Evolutionary conservation across 2,888 invertebrate species (phyloP), one percentile per base, ranked within the genome.

Genomic region (Uloborus plumipes): DNA sequence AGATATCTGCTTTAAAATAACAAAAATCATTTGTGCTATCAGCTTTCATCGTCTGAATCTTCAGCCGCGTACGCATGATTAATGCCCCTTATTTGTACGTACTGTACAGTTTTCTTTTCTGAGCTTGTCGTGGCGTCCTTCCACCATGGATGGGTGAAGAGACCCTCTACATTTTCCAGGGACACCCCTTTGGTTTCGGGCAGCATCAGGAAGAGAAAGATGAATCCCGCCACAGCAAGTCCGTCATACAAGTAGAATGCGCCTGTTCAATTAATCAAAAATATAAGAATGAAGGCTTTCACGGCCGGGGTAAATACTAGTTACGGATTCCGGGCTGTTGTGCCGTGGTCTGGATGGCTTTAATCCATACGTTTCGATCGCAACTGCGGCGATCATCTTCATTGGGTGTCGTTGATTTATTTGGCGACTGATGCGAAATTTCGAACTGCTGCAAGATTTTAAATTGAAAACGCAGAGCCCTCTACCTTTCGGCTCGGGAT

Each of bases 181-280:
- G 88, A 87, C 62, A 88, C 88, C 6, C 91, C 91, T 86, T 89
- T 90, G 0, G 92, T 92, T 86, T 92, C 91, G 1, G 91, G 91
- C 69, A 92, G 88, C 39, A 89, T 88, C 22, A 89, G 84, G 64
- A 86, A 88, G 82, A 91, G 88, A 82, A 91, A 89, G 1, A 91
- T 47, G n/a, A 90, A 85, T 0, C 90, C 91, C 0, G 90, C 51
- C 2, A 88, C 78, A 0, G 91, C 90, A n/a, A 91, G 87, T 2
- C 88, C 89, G 26, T 90, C 88, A 88, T 91, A 92, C 78, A 91
- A 86, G 88, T 90, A 91, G 87, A 91, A 91, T 3, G 91, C 89
- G 65, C 91, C 91, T 90, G 86, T 39, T 39, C 9, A 39, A 4
- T 26, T 4, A 26, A 26, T 26, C 4, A 26, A 26, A 26, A n/a